Evolutionary conservation across 2,113 vertebrate genomes (phyloP).

Genomic region (Syngnathoides biaculeatus): DNA sequence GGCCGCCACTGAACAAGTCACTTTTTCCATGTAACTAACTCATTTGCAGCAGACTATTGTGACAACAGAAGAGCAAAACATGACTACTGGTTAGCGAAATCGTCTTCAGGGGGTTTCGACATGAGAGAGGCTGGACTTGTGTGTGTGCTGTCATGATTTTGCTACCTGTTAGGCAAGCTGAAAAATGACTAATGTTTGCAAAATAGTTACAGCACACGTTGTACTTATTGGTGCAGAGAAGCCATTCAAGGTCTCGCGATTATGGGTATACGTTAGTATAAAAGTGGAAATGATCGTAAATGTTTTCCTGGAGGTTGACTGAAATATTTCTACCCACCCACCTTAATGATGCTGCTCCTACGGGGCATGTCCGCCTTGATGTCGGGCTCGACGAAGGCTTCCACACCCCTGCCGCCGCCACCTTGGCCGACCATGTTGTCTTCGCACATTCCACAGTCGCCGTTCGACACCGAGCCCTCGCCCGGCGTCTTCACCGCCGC

Average conservation of each 20-base stretch:
- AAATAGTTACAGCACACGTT: neutral
- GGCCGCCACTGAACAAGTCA: neutral
- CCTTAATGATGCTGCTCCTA: conserved; percentile 97
- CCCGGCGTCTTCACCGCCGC: conserved; percentile 73
- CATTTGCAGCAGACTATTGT: neutral
- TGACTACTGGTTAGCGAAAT: conserved; percentile 9
- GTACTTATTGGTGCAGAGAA: neutral
- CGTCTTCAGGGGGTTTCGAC: conserved; percentile 25
- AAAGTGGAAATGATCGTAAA: neutral
- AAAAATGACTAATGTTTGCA: neutral
- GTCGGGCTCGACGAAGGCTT: conserved; percentile 68
- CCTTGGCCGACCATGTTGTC: conserved; percentile 71
- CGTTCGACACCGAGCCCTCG: conserved; percentile 80
- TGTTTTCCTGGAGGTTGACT: conserved; percentile 3
- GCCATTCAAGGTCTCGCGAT: neutral
- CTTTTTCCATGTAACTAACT: neutral
- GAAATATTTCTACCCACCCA: conserved; percentile 76
- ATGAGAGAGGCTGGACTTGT: conserved; percentile 8
- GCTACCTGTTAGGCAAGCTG: conserved; percentile 27
- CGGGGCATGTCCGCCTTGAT: conserved; percentile 84
- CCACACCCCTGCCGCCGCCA: conserved; percentile 61
- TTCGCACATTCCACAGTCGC: conserved; percentile 77
- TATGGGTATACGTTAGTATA: no score
- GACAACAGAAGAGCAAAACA: neutral
- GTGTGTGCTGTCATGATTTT: conserved; percentile 33